A percentile compares a stretch with the other conserved stretches of the same genome.
Conservation (phyloP, 2,888 invertebrate species). For the Trissonchulus sp. region DNA sequence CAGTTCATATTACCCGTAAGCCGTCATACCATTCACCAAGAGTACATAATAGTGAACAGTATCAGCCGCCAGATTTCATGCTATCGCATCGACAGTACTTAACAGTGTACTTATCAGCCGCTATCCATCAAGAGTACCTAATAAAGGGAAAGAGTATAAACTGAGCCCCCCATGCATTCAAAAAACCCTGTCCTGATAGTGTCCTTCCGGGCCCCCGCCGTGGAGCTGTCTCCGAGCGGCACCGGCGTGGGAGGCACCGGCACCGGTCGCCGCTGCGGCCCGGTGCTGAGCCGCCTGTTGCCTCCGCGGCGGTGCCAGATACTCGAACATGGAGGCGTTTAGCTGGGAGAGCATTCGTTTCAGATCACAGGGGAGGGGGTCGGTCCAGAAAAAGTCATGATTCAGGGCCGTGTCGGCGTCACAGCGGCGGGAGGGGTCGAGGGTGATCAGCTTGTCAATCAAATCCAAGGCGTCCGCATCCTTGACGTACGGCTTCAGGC, state of each 20-base stretch:
- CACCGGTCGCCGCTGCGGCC: no score
- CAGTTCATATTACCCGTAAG: no score
- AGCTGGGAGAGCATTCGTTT: conserved; percentile 51
- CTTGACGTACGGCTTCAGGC: conserved; percentile 72
- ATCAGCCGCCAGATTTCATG: no score
- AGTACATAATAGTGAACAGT: no score
- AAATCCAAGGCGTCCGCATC: conserved; percentile 86
- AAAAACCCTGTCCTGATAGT: not conserved
- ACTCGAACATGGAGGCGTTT: conserved; percentile 71
- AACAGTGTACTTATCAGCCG: no score
- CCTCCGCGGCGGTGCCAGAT: conserved; percentile 62
- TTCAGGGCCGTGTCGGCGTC: conserved; percentile 88
- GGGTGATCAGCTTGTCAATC: conserved; percentile 77
- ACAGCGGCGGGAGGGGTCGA: conserved; percentile 79
- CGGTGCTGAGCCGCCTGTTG: not conserved
- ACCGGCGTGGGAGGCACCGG: no score
- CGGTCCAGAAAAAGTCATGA: conserved; percentile 97
- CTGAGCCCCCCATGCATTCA: no score
- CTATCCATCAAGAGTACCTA: no score
- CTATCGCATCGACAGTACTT: no score
- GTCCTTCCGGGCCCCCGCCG: not conserved
- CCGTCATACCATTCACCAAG: no score
- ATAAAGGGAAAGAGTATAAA: no score
- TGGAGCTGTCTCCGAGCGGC: not conserved
- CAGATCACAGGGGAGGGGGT: conserved; percentile 72